Evolutionary conservation across 2,797 vertebrate genomes (phyloP), one percentile per base, ranked within the genome.

Genomic region (Acrossocheilus fasciatus): DNA sequence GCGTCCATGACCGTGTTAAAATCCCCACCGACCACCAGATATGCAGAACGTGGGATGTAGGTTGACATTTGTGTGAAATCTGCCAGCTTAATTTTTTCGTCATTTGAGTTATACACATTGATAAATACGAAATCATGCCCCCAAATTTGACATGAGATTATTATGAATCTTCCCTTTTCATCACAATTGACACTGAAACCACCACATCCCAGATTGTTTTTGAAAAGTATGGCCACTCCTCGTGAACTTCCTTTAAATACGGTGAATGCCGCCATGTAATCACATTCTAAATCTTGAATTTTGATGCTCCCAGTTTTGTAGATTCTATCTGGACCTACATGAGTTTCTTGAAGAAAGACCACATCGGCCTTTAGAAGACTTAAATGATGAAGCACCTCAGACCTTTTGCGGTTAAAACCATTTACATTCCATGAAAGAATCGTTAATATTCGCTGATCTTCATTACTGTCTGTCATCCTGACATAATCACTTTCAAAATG

Each of bases 291-390:
- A 64, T 79, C 68, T 41, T 85, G 66, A 20, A 89, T 23, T 70
- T 84, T 89, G 62, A 83, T 64, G 36, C 52, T 84, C 54, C 86
- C 88, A 7, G 80, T 45, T 6, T 81, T 70, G n/a, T 75, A 86
- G 69, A 62, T 66, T 78, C n/a, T 23, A 45, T 78, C 86, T 59
- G 84, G 82, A 39, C 86, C 86, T 26, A 88, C 45, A 62, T 89
- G 88, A 57, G 89, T 88, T 52, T 90, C 89, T 73, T 90, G 88
- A 57, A 89, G 89, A 83, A 90, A 89, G 4, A 88, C 79, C 52
- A 90, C 75, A 52, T 89, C 88, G 8, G 86, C 88, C 2, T 86
- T 75, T 3, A 89, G 74, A 18, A 81, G 20, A 20, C 57, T 88
- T 30, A 90, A 57, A 39, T 88, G 68, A 39, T 36, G 18, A 72